Conservation (phyloP, 2,888 invertebrate species). For the Horisme vitalbata region DNA sequence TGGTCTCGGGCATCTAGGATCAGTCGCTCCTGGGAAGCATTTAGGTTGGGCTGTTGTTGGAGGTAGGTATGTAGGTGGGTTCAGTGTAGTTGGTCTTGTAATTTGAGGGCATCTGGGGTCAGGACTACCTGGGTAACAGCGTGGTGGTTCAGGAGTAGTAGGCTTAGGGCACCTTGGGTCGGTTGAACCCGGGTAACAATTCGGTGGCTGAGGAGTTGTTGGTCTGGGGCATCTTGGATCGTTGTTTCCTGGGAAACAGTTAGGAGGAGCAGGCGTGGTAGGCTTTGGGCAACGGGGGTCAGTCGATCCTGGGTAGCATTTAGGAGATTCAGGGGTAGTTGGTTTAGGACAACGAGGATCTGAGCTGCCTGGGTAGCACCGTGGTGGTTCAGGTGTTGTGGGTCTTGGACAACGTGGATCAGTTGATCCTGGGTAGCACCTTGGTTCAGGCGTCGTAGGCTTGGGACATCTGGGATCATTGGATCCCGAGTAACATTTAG, state of each 20-base stretch:
- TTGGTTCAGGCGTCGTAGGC: constrained; percentile 37
- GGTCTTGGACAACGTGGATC: constrained; percentile 39
- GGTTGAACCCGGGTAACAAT: constrained; percentile 43
- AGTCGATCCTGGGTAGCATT: constrained; percentile 31
- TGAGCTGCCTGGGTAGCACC: constrained; percentile 31
- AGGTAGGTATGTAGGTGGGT: constrained; percentile 22
- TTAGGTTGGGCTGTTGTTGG: constrained; percentile 38
- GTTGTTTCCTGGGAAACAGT: constrained; percentile 52
- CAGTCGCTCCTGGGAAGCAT: constrained; percentile 38
- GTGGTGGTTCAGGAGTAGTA: constrained; percentile 38
- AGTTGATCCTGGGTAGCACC: constrained; percentile 29
- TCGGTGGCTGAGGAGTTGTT: constrained; percentile 48
- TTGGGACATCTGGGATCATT: constrained; percentile 37
- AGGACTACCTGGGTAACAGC: constrained; percentile 28
- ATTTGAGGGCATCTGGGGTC: constrained; percentile 39
- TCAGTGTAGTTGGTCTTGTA: constrained; percentile 29
- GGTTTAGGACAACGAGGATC: constrained; percentile 46
- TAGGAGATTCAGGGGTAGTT: constrained; percentile 40
- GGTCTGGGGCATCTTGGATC: constrained; percentile 53
- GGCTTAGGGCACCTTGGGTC: constrained; percentile 49
- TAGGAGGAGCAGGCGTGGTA: constrained; percentile 38
- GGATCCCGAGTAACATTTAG: constrained; percentile 39
- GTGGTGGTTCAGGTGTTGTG: constrained; percentile 15
- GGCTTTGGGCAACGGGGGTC: constrained; percentile 41
- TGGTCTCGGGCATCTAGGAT: constrained; percentile 39